A percentile compares a stretch with the other conserved stretches of the same genome.
Evolutionary conservation across 64 coral and sea anemone species (phyloP).

Genomic region (Actinia equina): DNA sequence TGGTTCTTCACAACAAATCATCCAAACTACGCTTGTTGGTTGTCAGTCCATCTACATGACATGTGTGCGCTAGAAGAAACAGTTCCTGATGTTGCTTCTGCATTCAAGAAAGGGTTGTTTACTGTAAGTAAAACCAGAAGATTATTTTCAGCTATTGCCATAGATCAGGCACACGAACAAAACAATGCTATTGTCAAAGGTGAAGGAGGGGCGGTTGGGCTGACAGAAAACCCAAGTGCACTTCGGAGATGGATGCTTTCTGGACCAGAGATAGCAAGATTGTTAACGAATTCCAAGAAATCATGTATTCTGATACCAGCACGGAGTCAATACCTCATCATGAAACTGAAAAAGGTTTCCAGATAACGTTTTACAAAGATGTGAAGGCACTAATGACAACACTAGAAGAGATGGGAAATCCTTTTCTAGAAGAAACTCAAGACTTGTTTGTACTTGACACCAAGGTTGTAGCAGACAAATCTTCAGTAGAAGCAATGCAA

Average conservation of each 20-base stretch:
- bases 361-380: background rate
- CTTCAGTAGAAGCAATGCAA: background rate
- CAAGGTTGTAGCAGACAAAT: background rate
- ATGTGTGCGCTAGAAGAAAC: background rate
- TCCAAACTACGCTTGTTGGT: slow-evolving; percentile 13
- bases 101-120: background rate
- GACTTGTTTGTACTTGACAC: background rate
- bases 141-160: slow-evolving; percentile 10
- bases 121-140: background rate
- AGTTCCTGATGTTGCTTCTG: background rate
- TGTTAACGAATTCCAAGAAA: slow-evolving; percentile 34
- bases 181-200: slow-evolving; percentile 38
- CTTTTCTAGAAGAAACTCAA: background rate
- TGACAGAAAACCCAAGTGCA: slow-evolving; percentile 24
- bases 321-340: too few relatives aligned
- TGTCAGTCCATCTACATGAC: slow-evolving; percentile 25
- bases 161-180: slow-evolving; percentile 35
- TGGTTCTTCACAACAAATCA: slow-evolving; percentile 30
- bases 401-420: background rate
- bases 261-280: slow-evolving; percentile 41
- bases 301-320: background rate
- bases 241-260: slow-evolving; percentile 45
- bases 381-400: background rate
- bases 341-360: background rate
- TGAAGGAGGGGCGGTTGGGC: slow-evolving; percentile 33